Conservation (phyloP, 2,888 invertebrate genomes). For the Drosophila dives region DNA sequence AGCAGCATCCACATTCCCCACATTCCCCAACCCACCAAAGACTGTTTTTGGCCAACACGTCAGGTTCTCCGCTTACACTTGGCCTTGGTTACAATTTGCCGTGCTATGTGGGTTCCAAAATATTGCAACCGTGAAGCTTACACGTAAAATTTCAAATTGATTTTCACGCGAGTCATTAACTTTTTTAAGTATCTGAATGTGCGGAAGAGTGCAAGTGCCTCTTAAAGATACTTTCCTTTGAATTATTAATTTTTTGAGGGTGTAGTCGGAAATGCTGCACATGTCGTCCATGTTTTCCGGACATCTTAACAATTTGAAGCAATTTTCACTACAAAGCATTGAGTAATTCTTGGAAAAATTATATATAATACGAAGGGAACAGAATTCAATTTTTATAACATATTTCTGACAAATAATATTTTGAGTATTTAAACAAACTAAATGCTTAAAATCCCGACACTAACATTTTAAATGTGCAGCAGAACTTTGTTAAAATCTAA, state of each 20-base stretch:
- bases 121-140: constrained; percentile 38
- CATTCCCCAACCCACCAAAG: neutral
- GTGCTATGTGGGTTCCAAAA: constrained; percentile 32
- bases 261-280: neutral
- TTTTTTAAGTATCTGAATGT: constrained; percentile 46
- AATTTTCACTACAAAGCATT: constrained; percentile 1
- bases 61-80: constrained; percentile 44
- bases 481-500: neutral
- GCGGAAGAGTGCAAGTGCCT: neutral
- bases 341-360: constrained; percentile 14
- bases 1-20: neutral
- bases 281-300: constrained; percentile 4
- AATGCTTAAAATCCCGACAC: neutral
- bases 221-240: constrained; percentile 11
- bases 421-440: neutral
- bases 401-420: neutral
- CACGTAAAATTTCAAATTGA: constrained; percentile 71
- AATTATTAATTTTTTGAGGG: constrained; percentile 29
- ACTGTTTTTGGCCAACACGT: neutral
- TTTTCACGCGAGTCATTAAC: constrained; percentile 74
- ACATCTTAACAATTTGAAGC: constrained; percentile 8
- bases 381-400: no score
- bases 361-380: neutral
- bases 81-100: constrained; percentile 14
- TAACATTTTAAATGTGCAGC: neutral